Conservation (phyloP, 2,797 vertebrate genomes). For the Hylomyscus alleni region DNA sequence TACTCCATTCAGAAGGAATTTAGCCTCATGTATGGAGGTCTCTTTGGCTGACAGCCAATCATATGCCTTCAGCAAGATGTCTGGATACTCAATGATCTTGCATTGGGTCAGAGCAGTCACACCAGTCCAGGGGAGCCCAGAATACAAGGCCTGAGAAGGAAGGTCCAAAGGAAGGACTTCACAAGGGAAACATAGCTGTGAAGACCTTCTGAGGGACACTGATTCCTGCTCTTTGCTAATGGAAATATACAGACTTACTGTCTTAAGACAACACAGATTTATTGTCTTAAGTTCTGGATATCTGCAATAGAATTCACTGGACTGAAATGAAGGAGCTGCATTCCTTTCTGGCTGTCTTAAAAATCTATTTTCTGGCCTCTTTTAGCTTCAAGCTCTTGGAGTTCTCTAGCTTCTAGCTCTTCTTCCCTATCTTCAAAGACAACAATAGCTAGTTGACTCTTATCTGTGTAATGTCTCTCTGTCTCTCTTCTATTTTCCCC, state of each 20-base stretch:
- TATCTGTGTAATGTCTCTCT: background rate
- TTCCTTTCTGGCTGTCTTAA: background rate
- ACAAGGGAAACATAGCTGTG: background rate
- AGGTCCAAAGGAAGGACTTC: background rate
- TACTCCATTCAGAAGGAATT: conserved; percentile 55
- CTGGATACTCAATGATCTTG: background rate
- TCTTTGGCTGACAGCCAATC: conserved; percentile 32
- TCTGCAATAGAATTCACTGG: background rate
- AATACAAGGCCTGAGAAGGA: background rate
- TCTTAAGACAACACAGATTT: background rate
- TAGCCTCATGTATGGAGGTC: background rate
- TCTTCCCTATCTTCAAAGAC: background rate
- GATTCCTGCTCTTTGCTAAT: background rate
- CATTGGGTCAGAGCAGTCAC: background rate
- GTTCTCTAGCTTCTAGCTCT: background rate
- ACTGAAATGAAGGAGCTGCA: background rate
- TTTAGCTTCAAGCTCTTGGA: background rate
- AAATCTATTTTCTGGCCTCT: background rate
- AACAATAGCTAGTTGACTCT: background rate
- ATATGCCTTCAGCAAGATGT: background rate
- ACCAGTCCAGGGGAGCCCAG: background rate
- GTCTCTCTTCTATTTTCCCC: background rate
- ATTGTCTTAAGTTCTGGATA: background rate
- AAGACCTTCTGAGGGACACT: background rate
- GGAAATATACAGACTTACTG: background rate